phyloP scores from a whole-genome alignment of 37 sponge, comb jelly and placozoan genomes.

The Cliona cf. orientalis region DNA sequence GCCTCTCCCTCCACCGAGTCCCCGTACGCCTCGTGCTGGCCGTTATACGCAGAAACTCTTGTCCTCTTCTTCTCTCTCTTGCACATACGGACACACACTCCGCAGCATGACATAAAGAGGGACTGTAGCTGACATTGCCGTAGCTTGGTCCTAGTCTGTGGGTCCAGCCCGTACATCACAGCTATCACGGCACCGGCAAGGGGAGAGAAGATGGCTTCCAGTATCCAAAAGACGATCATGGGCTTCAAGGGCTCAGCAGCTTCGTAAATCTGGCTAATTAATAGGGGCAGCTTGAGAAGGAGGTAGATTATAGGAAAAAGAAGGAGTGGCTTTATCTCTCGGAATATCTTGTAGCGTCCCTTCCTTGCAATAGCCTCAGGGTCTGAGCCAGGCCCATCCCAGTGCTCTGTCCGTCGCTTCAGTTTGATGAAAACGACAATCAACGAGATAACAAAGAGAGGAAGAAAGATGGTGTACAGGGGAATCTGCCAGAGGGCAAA shows the following conservation, averaged over 20 bases:
- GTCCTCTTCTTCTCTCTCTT: too few relatives aligned
- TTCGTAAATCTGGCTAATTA: conserved; percentile 5
- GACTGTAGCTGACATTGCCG: too few relatives aligned
- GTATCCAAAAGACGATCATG: not conserved
- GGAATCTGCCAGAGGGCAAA: conserved; percentile 41
- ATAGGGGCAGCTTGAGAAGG: not conserved
- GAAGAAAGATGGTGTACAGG: not conserved
- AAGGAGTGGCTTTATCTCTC: conserved; percentile 1
- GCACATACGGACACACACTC: too few relatives aligned
- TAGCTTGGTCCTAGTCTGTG: not conserved
- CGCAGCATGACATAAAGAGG: too few relatives aligned
- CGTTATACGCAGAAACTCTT: too few relatives aligned
- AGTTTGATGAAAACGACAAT: not conserved
- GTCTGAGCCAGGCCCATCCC: not conserved
- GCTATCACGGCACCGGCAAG: conserved; percentile 4
- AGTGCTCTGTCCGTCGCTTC: not conserved
- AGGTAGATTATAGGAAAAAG: conserved; percentile 4
- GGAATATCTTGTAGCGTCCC: not conserved
- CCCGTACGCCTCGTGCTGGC: too few relatives aligned
- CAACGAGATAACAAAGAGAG: not conserved
- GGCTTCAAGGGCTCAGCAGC: not conserved
- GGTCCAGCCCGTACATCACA: not conserved
- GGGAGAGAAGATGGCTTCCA: conserved; percentile 1
- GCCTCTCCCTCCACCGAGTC: not conserved
- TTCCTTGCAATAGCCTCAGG: not conserved